Conservation (phyloP, 1,140 invertebrate species). For the Laupala kohalensis region DNA sequence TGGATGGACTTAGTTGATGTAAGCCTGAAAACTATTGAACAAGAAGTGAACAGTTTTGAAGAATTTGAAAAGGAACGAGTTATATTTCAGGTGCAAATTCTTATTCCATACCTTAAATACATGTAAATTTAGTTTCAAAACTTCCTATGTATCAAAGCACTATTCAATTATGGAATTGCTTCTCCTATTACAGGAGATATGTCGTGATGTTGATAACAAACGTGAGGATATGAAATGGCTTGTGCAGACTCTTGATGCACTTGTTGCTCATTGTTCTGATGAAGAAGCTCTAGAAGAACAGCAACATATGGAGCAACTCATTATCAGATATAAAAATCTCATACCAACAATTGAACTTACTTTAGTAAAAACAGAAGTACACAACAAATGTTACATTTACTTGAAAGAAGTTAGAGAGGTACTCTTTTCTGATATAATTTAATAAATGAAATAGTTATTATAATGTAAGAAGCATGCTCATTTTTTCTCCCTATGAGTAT, state of each 20-base stretch:
- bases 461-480: neutral
- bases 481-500: neutral
- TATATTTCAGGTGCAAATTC: constrained; percentile 63
- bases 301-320: constrained; percentile 64
- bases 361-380: constrained; percentile 80
- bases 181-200: constrained; percentile 57
- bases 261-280: constrained; percentile 68
- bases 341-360: constrained; percentile 86
- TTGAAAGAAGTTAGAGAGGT: constrained; percentile 75
- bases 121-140: neutral
- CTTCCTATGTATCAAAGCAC: neutral
- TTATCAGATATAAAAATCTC: constrained; percentile 75
- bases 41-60: constrained; percentile 68
- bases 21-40: constrained; percentile 65
- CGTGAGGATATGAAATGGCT: constrained; percentile 91
- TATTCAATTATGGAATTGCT: too few relatives aligned
- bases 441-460: neutral
- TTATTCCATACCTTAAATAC: constrained; percentile 1
- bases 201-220: constrained; percentile 74
- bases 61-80: constrained; percentile 80
- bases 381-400: constrained; percentile 85
- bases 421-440: constrained; percentile 12
- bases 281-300: constrained; percentile 60
- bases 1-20: constrained; percentile 86
- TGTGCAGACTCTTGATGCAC: constrained; percentile 73